A percentile compares a stretch with the other conserved stretches of the same genome.
Conservation (phyloP, 2,888 invertebrate species). For the Ctenicera cuprea region DNA sequence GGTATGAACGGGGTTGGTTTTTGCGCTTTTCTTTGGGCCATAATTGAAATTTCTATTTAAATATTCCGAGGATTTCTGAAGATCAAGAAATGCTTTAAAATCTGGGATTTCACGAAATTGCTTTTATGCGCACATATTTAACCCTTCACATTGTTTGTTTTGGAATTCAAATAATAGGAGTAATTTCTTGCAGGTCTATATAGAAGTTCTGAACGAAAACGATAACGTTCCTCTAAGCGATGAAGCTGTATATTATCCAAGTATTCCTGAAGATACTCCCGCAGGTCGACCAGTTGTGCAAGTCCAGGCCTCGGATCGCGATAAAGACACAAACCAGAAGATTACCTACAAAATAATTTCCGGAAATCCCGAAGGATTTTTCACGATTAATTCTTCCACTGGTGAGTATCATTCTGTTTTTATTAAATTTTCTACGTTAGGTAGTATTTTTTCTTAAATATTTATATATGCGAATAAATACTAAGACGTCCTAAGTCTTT, state of each 20-base stretch:
- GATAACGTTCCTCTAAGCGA: slow-evolving; percentile 95
- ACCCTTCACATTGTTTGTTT: slow-evolving; percentile 11
- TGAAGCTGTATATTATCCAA: slow-evolving; percentile 89
- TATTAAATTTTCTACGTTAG: no score
- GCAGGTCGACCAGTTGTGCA: slow-evolving; percentile 83
- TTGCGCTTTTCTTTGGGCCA: slow-evolving; percentile 37
- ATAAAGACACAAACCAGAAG: slow-evolving; percentile 80
- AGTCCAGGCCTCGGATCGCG: slow-evolving; percentile 87
- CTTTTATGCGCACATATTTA: slow-evolving; percentile 26
- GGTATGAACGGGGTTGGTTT: slow-evolving; percentile 40
- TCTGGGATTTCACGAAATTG: slow-evolving; percentile 18
- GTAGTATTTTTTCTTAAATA: no score
- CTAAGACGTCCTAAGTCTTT: no score
- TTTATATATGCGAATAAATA: no score
- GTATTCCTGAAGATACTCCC: slow-evolving; percentile 87
- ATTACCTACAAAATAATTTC: slow-evolving; percentile 90
- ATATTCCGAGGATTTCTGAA: slow-evolving; percentile 26
- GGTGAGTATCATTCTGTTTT: slow-evolving; percentile 76
- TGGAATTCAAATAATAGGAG: slow-evolving; percentile 8
- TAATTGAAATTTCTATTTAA: slow-evolving; percentile 41
- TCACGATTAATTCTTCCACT: slow-evolving; percentile 87
- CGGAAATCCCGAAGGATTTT: slow-evolving; percentile 94
- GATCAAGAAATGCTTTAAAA: slow-evolving; percentile 31
- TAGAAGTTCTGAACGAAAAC: slow-evolving; percentile 93
- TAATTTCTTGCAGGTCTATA: slow-evolving; percentile 78